Evolutionary conservation across 2,888 invertebrate species (phyloP), one percentile per base, ranked within the genome.

Genomic region (Arge pagana): DNA sequence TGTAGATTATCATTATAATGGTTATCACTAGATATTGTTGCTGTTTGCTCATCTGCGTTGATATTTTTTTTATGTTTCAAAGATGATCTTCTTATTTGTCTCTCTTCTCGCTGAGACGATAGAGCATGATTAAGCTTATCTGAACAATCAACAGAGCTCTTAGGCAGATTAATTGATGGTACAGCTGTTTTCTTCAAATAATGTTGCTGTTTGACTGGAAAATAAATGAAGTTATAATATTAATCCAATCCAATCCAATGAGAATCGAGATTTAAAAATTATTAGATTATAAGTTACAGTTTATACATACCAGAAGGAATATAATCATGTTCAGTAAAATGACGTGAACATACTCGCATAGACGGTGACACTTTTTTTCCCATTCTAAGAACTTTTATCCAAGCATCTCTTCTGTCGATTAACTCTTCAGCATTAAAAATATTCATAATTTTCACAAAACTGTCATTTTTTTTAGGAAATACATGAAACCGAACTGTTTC

Each of bases 101-200:
- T 50, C 41, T 15, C 16, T 28, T 26, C n/a, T 50, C 30, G n/a
- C 21, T 41, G 8, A 54, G 24, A 30, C 56, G 57, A 10, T 58
- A 53, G 13, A 40, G 16, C 33, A 48, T 48, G 1, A 7, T 26
- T 26, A 13, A 18, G 19, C 19, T 36, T 18, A n/a, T 7, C 10
- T 7, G 36, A 36, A n/a, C 16, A 18, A 19, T 36, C 36, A 19
- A 36, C 7, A 36, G 36, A 36, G 36, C 36, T 36, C 18, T 36
- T 36, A 16, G 36, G 36, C 19, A 18, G 10, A 15, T 36, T 36
- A 36, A 36, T 19, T 36, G 36, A 36, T 4, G 18, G 18, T 7
- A 36, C 36, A 18, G 36, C 36, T 36, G 36, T 36, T 36, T 36
- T 36, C 18, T 36, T 36, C 18, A 16, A 18, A 36, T 18, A 36